Evolutionary conservation across 92 coral and sea anemone genomes (phyloP), one percentile per base, ranked within the genome.

Genomic region (Pocillopora grandis): DNA sequence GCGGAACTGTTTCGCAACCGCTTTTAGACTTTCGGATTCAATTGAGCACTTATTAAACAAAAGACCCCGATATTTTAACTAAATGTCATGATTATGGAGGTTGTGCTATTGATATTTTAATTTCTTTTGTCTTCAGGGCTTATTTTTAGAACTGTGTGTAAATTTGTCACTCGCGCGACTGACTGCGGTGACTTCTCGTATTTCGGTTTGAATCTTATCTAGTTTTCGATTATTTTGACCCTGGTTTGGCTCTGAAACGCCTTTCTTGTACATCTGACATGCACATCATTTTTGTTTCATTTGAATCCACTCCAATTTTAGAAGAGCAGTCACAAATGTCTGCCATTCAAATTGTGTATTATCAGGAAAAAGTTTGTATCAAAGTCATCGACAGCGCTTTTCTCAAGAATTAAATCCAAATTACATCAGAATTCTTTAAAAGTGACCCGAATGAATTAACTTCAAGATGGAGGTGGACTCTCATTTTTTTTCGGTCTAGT

Each of bases 51-150:
- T 74, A 62, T 66, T 73, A 83, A 83, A 83, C 80, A 83, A 83
- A 83, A 83, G 86, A 42, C 63, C 66, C 70, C 79, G 79, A 75
- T 81, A 71, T 81, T 81, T 81, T 81, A 60, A 72, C 77, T 71
- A 71, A 80, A 52, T 74, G 86, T 83, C 86, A 75, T 65, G 72
- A 83, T 63, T 73, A 83, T 56, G 17, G 72, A 75, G 80, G 86
- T 83, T 83, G 56, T 20, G 80, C 74, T 55, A 83, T 83, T 83
- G 86, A 83, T 83, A 83, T 83, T 83, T 73, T 73, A 83, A 83
- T 83, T 83, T 83, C 73, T 59, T 73, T 71, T 81, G 80, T 83
- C 33, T 64, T 35, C 31, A 0, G 14, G 58, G 57, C 58, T 83
- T 83, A 83, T 83, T 83, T 83, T 83, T 83, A 75, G 86, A 48